phyloP scores from a whole-genome alignment of 2,113 vertebrate genomes.

The Melanostigma gelatinosum region DNA sequence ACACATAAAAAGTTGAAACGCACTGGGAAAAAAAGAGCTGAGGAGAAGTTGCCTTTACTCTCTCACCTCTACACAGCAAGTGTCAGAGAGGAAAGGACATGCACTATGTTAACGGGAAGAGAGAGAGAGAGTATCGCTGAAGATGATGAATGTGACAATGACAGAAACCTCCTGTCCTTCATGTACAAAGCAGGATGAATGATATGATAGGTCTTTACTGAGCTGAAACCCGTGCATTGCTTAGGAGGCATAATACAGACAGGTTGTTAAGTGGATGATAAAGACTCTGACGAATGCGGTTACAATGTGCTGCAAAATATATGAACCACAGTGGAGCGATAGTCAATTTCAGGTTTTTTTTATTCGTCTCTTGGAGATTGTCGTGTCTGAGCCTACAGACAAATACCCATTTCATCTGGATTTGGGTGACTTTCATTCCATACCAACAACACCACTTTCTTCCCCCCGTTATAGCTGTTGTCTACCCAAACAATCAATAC shows the following conservation, averaged over 20 bases:
- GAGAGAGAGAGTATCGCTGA: background rate
- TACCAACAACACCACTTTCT: background rate
- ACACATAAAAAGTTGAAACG: background rate
- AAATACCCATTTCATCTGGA: background rate
- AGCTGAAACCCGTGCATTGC: constrained; percentile 32
- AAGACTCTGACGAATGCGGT: background rate
- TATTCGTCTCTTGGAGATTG: background rate
- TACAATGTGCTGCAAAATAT: background rate
- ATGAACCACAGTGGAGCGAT: background rate
- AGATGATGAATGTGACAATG: constrained; percentile 27
- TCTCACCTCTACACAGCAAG: background rate
- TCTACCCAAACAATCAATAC: constrained; percentile 26
- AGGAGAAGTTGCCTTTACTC: background rate
- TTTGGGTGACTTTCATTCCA: constrained; percentile 10
- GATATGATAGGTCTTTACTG: constrained; percentile 11
- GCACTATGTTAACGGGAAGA: background rate
- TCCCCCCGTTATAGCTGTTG: background rate
- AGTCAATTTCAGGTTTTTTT: background rate
- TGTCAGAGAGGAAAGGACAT: background rate
- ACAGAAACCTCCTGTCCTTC: constrained; percentile 28
- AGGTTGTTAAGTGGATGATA: constrained; percentile 32
- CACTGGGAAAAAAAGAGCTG: background rate
- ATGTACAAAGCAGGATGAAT: constrained; percentile 17
- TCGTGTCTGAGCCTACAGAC: background rate
- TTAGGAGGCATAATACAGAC: constrained; percentile 33